Conservation (phyloP, 2,113 vertebrate genomes). For the Trinectes maculatus region DNA sequence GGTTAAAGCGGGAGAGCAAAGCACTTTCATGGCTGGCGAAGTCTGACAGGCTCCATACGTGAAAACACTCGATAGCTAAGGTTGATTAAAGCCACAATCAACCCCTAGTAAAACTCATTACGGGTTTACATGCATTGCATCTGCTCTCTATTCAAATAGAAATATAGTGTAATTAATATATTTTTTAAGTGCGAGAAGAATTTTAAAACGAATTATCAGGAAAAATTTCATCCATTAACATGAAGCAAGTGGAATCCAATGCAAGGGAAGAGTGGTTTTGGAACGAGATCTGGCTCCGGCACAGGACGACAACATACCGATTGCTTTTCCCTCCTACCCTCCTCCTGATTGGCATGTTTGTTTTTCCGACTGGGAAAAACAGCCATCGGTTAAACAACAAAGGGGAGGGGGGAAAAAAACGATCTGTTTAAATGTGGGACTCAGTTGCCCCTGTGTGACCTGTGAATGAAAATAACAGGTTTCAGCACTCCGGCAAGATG, state of each 20-base stretch:
- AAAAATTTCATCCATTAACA: background rate
- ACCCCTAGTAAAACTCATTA: too few relatives aligned
- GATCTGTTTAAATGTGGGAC: background rate
- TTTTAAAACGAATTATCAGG: background rate
- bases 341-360: background rate
- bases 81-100: too few relatives aligned
- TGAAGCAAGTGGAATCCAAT: background rate
- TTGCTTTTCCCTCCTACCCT: background rate
- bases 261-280: background rate
- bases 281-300: background rate
- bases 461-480: slow-evolving; percentile 8
- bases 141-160: too few relatives aligned
- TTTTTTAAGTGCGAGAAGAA: background rate
- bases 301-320: background rate
- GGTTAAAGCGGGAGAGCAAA: too few relatives aligned
- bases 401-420: background rate
- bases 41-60: too few relatives aligned
- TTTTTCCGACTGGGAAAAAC: background rate
- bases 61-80: too few relatives aligned
- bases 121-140: too few relatives aligned
- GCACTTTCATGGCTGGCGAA: too few relatives aligned
- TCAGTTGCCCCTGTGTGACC: background rate
- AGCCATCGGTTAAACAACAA: background rate
- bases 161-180: too few relatives aligned
- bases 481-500: background rate